Evolutionary conservation across 1,140 invertebrate species (phyloP), one percentile per base, ranked within the genome.

Genomic region (Alviniconcha marisindica): DNA sequence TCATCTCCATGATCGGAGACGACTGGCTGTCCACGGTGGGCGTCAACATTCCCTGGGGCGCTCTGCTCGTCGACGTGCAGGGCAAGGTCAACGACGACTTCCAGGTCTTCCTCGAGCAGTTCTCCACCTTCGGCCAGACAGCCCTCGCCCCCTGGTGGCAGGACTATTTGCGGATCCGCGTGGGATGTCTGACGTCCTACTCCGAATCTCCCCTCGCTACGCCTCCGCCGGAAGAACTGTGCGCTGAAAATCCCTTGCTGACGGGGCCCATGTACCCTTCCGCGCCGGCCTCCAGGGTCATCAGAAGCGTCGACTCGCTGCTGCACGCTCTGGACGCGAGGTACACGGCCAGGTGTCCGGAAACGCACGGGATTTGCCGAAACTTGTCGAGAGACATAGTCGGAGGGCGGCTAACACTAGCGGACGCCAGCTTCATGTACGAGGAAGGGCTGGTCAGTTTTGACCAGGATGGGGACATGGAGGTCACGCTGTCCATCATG

Each of bases 51-150:
- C 89, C 89, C 3, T 69, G 77, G 36, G 89, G 90, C 2, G 84
- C 89, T n/a, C 63, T 91, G 24, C 54, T 88, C 18, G 66, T 91
- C 5, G 83, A 89, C 31, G 78, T 80, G 10, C 33, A 81, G 24
- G 82, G 83, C 51, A 87, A 89, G 82, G 56, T 86, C 10, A 90
- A 89, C 48, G 42, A 38, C 36, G 83, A 82, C 33, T 89, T 90
- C 42, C 78, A 80, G 56, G 78, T 80, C 14, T 80, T 80, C 40
- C 60, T 80, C 21, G 85, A 85, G 74, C 18, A 86, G 15, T 85
- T 77, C 56, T 77, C 54, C 54, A 36, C 48, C 21, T 44, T 18
- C 38, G 33, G 36, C 73, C 21, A 48, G 28, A 18, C 12, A 4
- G 12, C 54, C 3, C 54, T 76, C 0, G 12, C 48, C 7, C 24